phyloP scores from a whole-genome alignment of 2,113 vertebrate species.

The Neotragus moschatus region DNA sequence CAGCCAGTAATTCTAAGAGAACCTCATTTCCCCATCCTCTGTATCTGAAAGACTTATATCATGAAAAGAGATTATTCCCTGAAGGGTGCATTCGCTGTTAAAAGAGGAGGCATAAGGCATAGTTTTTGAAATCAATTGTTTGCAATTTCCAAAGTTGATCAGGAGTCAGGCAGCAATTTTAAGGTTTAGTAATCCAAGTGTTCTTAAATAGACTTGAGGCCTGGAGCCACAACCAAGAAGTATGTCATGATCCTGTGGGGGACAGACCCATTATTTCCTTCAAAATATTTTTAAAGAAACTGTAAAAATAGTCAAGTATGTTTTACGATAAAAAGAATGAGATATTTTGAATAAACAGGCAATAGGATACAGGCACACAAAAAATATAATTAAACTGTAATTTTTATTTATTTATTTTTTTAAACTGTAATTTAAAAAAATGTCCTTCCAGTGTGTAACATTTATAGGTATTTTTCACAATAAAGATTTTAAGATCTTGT shows the following conservation, averaged over 20 bases:
- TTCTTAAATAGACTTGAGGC: slow-evolving; percentile 28
- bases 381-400: not conserved
- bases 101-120: not conserved
- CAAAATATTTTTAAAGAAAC: slow-evolving; percentile 40
- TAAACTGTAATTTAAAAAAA: not conserved
- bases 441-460: not conserved
- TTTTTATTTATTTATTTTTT: not conserved
- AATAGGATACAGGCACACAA: slow-evolving; percentile 25
- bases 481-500: slow-evolving; percentile 19
- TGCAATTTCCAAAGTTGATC: slow-evolving; percentile 1
- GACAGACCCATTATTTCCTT: slow-evolving; percentile 25
- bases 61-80: not conserved
- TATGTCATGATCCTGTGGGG: not conserved
- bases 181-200: not conserved
- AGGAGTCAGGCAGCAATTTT: slow-evolving; percentile 30
- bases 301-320: slow-evolving; percentile 31
- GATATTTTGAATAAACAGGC: slow-evolving; percentile 30
- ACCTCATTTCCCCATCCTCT: not conserved
- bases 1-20: not conserved
- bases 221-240: not conserved
- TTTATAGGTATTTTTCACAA: slow-evolving; percentile 18
- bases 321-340: not conserved
- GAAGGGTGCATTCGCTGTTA: not conserved
- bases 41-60: not conserved
- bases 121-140: not conserved